Evolutionary conservation across 2,797 vertebrate genomes (phyloP), one percentile per base, ranked within the genome.

Genomic region (Rhynchonycteris naso): DNA sequence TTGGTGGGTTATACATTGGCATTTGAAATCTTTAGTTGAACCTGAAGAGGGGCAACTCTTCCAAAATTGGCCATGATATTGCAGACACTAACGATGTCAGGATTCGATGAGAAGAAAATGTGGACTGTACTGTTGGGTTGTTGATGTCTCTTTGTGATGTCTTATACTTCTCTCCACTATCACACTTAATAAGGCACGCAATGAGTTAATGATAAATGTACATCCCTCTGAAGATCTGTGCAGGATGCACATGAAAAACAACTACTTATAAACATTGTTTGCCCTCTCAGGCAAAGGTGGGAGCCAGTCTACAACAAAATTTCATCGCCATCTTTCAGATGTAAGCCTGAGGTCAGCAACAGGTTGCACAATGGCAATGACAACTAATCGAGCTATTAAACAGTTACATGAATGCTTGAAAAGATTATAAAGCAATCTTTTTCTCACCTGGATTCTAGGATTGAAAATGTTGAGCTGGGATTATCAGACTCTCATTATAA

Each of bases 171-270:
- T 86, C 74, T 75, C 33, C 33, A 65, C 26, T 59, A 76, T 89
- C 97, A 88, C 88, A 88, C 74, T 94, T 94, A 84, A 88, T 78
- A 94, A 94, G 69, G 38, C 72, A 82, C 66, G 86, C 86, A 85
- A 93, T 43, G 43, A 86, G 35, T 84, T 54, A 26, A 75, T 69
- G 80, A 61, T 75, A 89, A 71, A 81, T 87, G 80, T 28, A 63
- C 22, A 90, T 88, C 19, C 30, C 84, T 61, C 28, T 83, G 56
- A 43, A 83, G 66, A 15, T 88, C 56, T 3, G 4, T 54, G 24
- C 15, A 68, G 68, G 24, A 93, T 13, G 12, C 13, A 35, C 26
- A 43, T 75, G 43, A 66, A 91, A 38, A 82, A 76, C 18, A 79
- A 69, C 14, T 92, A 63, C 88, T 96, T 90, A 91, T 87, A 89